A percentile compares a stretch with the other conserved stretches of the same genome.
Conservation (phyloP, 2,113 vertebrate genomes). For the Coreoperca whiteheadi region DNA sequence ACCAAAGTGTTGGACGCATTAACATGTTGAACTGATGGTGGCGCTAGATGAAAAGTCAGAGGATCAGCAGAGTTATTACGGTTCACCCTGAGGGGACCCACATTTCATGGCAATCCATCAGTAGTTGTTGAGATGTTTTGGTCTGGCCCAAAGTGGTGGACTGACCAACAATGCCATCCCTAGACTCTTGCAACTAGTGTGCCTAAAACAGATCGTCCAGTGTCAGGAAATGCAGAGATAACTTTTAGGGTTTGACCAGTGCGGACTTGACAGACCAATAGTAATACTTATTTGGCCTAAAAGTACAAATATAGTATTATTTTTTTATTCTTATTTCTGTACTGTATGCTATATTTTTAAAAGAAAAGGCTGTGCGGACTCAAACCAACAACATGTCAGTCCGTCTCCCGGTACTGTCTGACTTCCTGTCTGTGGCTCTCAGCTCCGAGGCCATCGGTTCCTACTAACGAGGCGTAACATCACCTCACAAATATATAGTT, state of each 20-base stretch:
- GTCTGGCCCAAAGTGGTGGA: neutral
- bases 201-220: neutral
- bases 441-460: no score
- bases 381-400: no score
- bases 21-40: no score
- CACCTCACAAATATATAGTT: neutral
- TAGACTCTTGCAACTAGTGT: neutral
- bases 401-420: no score
- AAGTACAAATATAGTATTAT: no score
- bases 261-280: neutral
- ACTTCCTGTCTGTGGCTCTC: neutral
- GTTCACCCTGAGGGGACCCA: neutral
- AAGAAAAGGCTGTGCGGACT: no score
- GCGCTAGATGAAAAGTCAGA: neutral
- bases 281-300: neutral
- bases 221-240: neutral
- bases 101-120: no score
- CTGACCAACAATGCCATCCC: neutral
- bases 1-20: no score
- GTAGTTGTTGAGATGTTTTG: no score
- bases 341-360: no score
- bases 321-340: no score
- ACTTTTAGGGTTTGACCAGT: neutral
- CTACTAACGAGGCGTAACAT: neutral
- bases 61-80: neutral